These are phyloP conservation scores for Portevinia maculata DNA, from an alignment of 2,888 invertebrate species.

Conservation along the genomic window DNA sequence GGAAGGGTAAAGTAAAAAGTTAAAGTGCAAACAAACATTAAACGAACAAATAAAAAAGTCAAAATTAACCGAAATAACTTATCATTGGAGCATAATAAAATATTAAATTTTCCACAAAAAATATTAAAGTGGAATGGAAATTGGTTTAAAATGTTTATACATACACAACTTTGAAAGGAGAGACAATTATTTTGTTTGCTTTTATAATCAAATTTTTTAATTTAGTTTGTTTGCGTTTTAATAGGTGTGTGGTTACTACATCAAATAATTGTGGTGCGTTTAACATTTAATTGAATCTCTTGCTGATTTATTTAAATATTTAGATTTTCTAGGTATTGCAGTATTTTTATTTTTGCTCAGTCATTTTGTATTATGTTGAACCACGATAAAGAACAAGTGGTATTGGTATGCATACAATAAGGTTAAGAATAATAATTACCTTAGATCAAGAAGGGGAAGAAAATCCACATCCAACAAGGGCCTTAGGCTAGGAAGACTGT, in stretches of 20 bases:
- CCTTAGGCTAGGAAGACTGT: constrained; percentile 97
- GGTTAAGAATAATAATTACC: constrained; percentile 84
- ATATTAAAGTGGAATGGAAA: constrained; percentile 18
- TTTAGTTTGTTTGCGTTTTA: constrained; percentile 26
- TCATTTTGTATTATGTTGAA: constrained; percentile 26
- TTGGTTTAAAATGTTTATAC: constrained; percentile 37
- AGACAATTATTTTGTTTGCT: constrained; percentile 7
- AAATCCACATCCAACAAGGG: constrained; percentile 96
- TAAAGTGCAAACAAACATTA: constrained; percentile 71
- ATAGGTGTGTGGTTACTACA: constrained; percentile 66
- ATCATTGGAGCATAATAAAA: constrained; percentile 23
- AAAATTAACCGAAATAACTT: constrained; percentile 43
- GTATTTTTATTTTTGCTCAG: constrained; percentile 18
- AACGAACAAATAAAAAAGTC: constrained; percentile 23
- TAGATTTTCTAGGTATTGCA: constrained; percentile 29
- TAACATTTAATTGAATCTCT: constrained; percentile 53
- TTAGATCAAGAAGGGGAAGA: constrained; percentile 96
- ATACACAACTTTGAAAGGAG: constrained; percentile 69
- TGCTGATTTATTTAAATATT: constrained; percentile 28
- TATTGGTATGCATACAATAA: constrained; percentile 31
- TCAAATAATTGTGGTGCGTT: constrained; percentile 65
- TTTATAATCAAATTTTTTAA: constrained; percentile 9
- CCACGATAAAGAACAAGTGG: constrained; percentile 37
- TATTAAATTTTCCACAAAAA: constrained; percentile 38
- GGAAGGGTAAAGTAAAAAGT: constrained; percentile 66